Evolutionary conservation across 1,140 invertebrate genomes (phyloP).

Genomic region (Bombyx mandarina): DNA sequence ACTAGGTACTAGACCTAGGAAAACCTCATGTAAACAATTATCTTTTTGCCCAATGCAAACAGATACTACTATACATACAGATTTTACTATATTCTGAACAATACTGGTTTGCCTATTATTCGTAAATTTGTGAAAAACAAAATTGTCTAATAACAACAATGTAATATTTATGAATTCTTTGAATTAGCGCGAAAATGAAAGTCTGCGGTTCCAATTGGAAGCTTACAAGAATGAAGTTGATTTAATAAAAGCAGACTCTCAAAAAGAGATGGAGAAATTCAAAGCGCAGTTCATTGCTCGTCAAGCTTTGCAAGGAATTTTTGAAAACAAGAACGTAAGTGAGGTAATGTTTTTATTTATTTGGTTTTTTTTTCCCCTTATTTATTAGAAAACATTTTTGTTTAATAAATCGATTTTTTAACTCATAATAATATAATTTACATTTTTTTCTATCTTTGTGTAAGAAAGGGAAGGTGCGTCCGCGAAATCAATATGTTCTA

Average conservation of each 20-base stretch:
- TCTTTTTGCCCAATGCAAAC: no score
- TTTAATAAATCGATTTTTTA: no score
- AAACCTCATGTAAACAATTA: no score
- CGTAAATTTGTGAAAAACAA: no score
- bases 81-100: background rate
- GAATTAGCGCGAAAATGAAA: slow-evolving; percentile 89
- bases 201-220: slow-evolving; percentile 91
- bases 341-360: background rate
- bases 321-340: slow-evolving; percentile 52
- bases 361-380: background rate
- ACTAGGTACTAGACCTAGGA: no score
- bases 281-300: slow-evolving; percentile 60
- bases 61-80: no score
- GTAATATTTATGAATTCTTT: slow-evolving; percentile 5
- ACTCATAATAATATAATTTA: no score
- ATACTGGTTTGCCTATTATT: background rate
- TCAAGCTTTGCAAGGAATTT: slow-evolving; percentile 42
- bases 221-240: slow-evolving; percentile 94
- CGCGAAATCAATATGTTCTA: no score
- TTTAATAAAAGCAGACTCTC: slow-evolving; percentile 76
- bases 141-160: background rate
- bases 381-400: no score
- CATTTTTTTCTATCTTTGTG: no score
- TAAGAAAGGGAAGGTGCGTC: no score
- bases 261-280: slow-evolving; percentile 63